Evolutionary conservation across 1,140 invertebrate genomes (phyloP).

Genomic region (Sesamia nonagrioides): DNA sequence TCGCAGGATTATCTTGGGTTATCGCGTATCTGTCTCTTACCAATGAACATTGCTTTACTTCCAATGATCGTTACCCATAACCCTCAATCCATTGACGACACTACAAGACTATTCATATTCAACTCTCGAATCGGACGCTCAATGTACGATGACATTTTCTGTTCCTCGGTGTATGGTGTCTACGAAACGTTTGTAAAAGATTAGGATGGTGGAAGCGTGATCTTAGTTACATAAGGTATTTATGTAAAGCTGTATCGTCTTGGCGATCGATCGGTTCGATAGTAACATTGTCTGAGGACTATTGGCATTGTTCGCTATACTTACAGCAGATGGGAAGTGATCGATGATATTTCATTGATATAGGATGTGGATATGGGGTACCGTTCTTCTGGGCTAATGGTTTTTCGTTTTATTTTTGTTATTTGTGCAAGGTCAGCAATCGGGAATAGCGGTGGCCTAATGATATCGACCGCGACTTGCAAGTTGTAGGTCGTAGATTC

Average conservation of each 20-base stretch:
- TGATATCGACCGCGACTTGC: too few species aligned
- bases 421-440: too few species aligned
- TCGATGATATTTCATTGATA: constrained; percentile 3
- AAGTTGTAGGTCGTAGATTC: too few species aligned
- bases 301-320: constrained; percentile 44
- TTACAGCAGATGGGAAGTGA: constrained; percentile 25
- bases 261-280: constrained; percentile 18
- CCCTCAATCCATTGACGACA: not conserved
- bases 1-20: constrained; percentile 76
- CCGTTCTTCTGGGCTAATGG: not conserved
- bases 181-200: constrained; percentile 54
- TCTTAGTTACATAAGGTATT: constrained; percentile 70
- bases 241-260: constrained; percentile 61
- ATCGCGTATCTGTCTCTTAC: constrained; percentile 67
- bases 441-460: too few species aligned
- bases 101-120: not conserved
- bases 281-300: constrained; percentile 33
- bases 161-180: constrained; percentile 37
- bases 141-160: constrained; percentile 50
- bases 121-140: constrained; percentile 24
- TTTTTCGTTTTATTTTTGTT: not conserved
- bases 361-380: not conserved
- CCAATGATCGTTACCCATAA: not conserved
- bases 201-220: constrained; percentile 62
- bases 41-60: constrained; percentile 27